phyloP scores from a whole-genome alignment of 2,113 vertebrate genomes.

The Eptesicus fuscus region DNA sequence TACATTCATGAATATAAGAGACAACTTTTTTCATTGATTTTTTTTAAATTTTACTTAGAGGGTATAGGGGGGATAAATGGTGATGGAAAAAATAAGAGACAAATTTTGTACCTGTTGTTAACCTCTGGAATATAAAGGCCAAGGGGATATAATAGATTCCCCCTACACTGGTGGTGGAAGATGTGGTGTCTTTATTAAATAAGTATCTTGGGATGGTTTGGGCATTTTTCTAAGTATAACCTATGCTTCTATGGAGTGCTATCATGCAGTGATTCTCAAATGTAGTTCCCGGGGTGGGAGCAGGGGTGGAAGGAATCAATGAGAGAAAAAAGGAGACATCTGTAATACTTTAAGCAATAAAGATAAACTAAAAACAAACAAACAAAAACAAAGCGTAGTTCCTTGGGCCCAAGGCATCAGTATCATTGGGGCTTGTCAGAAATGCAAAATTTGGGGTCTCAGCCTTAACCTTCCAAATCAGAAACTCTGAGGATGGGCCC shows the following conservation, averaged over 20 bases:
- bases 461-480: neutral
- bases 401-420: neutral
- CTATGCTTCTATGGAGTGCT: neutral
- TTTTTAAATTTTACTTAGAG: neutral
- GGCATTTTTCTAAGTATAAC: neutral
- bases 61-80: neutral
- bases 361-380: no score
- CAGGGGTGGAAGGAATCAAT: no score
- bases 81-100: neutral
- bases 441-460: neutral
- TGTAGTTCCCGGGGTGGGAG: no score
- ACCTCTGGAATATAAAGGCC: neutral
- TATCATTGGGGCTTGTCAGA: neutral
- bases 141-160: neutral
- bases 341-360: no score
- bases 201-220: neutral
- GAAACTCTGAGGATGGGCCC: neutral
- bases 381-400: no score
- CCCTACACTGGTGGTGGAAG: neutral
- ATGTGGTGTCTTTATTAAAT: neutral
- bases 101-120: neutral
- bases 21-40: neutral
- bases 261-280: neutral
- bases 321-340: no score
- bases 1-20: neutral